phyloP scores from a whole-genome alignment of 2,888 invertebrate genomes.

The Psylliodes chrysocephalus region DNA sequence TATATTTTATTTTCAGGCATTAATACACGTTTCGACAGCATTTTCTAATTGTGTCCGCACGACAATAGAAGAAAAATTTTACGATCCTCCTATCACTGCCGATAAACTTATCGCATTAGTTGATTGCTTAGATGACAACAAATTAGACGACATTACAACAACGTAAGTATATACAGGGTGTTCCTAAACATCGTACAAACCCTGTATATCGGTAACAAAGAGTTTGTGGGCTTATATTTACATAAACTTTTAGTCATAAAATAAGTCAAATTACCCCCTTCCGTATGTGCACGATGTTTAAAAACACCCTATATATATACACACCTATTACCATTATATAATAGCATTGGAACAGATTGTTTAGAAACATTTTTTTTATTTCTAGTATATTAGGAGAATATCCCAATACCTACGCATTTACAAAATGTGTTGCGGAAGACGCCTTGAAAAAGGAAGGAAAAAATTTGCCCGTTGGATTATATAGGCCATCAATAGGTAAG shows the following conservation, averaged over 20 bases:
- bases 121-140: constrained; percentile 63
- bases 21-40: constrained; percentile 74
- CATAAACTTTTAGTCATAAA: too few relatives aligned
- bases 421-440: constrained; percentile 88
- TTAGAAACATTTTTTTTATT: too few relatives aligned
- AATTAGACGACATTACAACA: constrained; percentile 54
- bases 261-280: too few relatives aligned
- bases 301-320: too few relatives aligned
- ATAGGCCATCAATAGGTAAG: constrained; percentile 85
- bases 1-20: constrained; percentile 59
- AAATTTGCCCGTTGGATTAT: constrained; percentile 79
- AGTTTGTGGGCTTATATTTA: too few relatives aligned
- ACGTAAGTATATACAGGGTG: constrained; percentile 54
- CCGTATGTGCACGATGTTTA: too few relatives aligned
- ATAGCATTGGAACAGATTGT: too few relatives aligned
- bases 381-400: constrained; percentile 49
- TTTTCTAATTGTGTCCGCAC: constrained; percentile 71
- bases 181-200: too few relatives aligned
- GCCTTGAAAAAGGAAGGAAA: constrained; percentile 73
- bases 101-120: constrained; percentile 62
- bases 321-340: too few relatives aligned
- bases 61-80: constrained; percentile 69
- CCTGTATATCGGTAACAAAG: too few relatives aligned
- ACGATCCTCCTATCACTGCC: constrained; percentile 62
- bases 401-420: constrained; percentile 86